Percentiles rank a stretch among this genome's conserved stretches.
These are phyloP conservation scores for Coremacera marginata DNA, from an alignment of 2,888 invertebrate species.

Conservation along the genomic window DNA sequence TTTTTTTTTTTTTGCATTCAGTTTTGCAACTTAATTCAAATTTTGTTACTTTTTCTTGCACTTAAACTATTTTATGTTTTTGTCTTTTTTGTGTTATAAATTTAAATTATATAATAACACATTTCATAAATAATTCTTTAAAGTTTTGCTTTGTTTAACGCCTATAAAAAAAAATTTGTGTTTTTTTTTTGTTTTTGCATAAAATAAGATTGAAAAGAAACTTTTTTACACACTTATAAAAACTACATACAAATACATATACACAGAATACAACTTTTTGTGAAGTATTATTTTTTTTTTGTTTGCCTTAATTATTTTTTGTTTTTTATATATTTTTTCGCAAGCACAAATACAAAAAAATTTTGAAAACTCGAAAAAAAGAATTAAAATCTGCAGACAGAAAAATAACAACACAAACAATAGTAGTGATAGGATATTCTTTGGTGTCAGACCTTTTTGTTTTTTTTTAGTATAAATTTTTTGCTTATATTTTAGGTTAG, in stretches of 20 bases:
- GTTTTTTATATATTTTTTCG: slow-evolving; percentile 38
- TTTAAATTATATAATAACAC: slow-evolving; percentile 39
- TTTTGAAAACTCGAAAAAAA: slow-evolving; percentile 24
- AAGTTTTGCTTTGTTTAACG: background rate
- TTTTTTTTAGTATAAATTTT: slow-evolving; percentile 23
- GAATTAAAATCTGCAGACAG: slow-evolving; percentile 2
- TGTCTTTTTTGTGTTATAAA: slow-evolving; percentile 41
- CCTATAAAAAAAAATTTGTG: slow-evolving; percentile 36
- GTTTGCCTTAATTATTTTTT: slow-evolving; percentile 39
- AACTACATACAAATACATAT: slow-evolving; percentile 36
- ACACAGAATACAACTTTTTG: slow-evolving; percentile 41
- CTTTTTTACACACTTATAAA: slow-evolving; percentile 28
- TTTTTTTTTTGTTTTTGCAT: slow-evolving; percentile 34
- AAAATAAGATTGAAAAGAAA: slow-evolving; percentile 23
- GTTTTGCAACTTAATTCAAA: slow-evolving; percentile 37
- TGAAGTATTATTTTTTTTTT: slow-evolving; percentile 38
- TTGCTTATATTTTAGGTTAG: background rate
- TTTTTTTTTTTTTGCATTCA: slow-evolving; percentile 14
- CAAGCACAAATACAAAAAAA: slow-evolving; percentile 39
- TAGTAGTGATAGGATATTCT: background rate
- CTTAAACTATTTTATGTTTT: slow-evolving; percentile 38
- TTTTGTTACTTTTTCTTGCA: slow-evolving; percentile 37
- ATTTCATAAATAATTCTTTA: slow-evolving; percentile 30
- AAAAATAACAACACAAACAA: background rate
- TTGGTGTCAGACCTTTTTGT: slow-evolving; percentile 12